Evolutionary conservation across 1,140 invertebrate species (phyloP).

Genomic region (Brachionus sp.): DNA sequence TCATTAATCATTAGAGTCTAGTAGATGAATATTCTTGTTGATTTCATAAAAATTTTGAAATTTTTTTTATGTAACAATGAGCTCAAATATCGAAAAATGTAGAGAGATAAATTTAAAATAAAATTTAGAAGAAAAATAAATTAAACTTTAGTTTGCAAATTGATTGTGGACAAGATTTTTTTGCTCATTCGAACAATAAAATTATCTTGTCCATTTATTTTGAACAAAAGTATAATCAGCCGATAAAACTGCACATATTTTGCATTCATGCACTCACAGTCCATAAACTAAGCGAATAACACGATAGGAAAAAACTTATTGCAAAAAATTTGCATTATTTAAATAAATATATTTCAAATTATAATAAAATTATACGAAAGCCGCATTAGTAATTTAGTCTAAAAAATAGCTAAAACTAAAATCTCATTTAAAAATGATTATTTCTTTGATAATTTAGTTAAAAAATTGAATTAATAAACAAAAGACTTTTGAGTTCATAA

Average conservation of each 20-base stretch:
- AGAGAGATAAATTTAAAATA: not conserved
- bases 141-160: not conserved
- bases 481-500: not conserved
- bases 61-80: not conserved
- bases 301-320: not conserved
- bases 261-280: not conserved
- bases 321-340: conserved; percentile 5
- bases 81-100: not conserved
- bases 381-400: conserved; percentile 36
- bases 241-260: not conserved
- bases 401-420: not conserved
- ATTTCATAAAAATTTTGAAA: too few species aligned
- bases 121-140: not conserved
- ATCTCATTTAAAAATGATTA: conserved; percentile 38
- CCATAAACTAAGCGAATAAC: not conserved
- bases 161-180: not conserved
- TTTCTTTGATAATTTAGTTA: conserved; percentile 1
- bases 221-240: not conserved
- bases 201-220: not conserved
- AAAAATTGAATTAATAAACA: conserved; percentile 38
- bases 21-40: too few species aligned
- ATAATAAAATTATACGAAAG: conserved; percentile 13
- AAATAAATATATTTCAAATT: conserved; percentile 25
- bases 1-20: too few species aligned
- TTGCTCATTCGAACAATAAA: not conserved